A percentile compares a stretch with the other conserved stretches of the same genome.
These are phyloP conservation scores for Megaceryle maxima DNA, from an alignment of 2,113 vertebrate genomes.

Conservation along the genomic window DNA sequence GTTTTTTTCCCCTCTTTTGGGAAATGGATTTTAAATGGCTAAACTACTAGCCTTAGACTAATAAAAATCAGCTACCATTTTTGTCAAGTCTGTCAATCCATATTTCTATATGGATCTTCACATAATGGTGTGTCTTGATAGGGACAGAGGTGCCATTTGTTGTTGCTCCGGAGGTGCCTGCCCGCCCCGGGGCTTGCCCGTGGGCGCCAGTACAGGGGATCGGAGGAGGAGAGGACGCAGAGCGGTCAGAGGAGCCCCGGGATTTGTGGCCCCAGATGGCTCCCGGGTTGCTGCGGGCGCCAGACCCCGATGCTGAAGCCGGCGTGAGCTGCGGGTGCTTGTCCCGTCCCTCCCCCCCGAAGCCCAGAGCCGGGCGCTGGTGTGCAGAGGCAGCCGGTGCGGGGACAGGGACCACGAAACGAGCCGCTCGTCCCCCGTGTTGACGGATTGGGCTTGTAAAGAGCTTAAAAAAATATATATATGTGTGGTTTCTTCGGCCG, in stretches of 20 bases:
- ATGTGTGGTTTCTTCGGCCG: conserved; percentile 65
- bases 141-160: conserved; percentile 63
- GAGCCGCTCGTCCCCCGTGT: not conserved
- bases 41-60: conserved; percentile 83
- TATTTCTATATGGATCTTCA: conserved; percentile 73
- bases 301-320: not conserved
- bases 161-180: conserved; percentile 27
- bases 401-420: not conserved
- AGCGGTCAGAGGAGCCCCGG: not conserved
- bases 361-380: not conserved
- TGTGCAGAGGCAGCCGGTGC: not conserved
- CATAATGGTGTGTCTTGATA: conserved; percentile 67
- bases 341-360: not conserved
- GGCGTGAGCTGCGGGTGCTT: not conserved
- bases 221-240: not conserved
- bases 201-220: not conserved
- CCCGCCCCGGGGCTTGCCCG: conserved; percentile 16
- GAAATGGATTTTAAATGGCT: conserved; percentile 84
- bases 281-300: not conserved
- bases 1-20: conserved; percentile 78
- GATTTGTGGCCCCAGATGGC: not conserved
- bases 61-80: conserved; percentile 77
- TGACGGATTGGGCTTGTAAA: conserved; percentile 48
- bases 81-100: conserved; percentile 75
- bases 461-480: conserved; percentile 66